phyloP scores from a whole-genome alignment of 2,113 vertebrate genomes.

The Corythornis vintsioides region DNA sequence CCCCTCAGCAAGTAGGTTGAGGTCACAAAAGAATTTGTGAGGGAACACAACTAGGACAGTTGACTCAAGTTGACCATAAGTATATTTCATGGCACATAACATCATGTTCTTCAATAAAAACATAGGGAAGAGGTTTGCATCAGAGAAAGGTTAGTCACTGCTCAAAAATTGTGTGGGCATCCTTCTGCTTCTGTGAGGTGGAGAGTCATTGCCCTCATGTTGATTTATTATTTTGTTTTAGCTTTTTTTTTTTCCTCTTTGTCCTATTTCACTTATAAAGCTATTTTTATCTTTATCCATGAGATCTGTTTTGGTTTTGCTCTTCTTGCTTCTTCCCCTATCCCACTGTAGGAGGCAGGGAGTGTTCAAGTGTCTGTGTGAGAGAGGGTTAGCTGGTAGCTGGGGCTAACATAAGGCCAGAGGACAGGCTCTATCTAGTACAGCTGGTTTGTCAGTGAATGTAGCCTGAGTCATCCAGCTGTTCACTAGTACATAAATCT shows the following conservation, averaged over 20 bases:
- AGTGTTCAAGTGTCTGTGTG: not conserved
- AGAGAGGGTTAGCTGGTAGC: not conserved
- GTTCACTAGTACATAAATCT: not conserved
- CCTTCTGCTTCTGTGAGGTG: not conserved
- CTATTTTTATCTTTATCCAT: not conserved
- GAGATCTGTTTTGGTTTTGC: not conserved
- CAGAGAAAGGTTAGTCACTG: not conserved
- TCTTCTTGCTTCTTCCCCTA: not conserved
- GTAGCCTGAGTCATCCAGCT: not conserved
- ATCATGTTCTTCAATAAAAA: not conserved
- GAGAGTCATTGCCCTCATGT: not conserved
- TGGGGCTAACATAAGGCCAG: not conserved
- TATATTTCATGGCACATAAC: not conserved
- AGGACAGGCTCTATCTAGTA: not conserved
- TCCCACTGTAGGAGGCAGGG: not conserved
- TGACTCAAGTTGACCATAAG: not conserved
- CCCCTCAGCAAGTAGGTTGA: not conserved
- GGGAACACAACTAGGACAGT: not conserved
- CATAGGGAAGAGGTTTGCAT: too few species aligned
- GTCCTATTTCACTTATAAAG: not conserved
- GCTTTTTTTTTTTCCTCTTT: not conserved
- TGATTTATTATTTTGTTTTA: not conserved
- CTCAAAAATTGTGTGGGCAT: not conserved
- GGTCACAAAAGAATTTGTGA: accelerated
- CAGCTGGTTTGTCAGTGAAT: not conserved